These are phyloP conservation scores for Liasis olivaceus DNA, from an alignment of 2,797 vertebrate genomes.

Conservation along the genomic window DNA sequence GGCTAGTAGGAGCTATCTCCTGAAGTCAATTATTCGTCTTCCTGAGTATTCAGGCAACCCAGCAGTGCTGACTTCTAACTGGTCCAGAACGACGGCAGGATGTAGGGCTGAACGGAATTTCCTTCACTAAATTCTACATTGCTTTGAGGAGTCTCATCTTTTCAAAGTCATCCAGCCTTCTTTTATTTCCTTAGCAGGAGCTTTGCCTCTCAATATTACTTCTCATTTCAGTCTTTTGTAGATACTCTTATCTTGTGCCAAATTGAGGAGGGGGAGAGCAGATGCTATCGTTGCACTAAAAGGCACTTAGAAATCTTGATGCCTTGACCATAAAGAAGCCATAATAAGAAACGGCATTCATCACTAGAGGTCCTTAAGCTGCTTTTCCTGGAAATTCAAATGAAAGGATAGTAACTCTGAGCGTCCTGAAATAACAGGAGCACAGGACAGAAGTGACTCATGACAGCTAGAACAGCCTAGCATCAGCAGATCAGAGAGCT, in stretches of 20 bases:
- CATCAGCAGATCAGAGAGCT: not conserved
- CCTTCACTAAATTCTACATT: not conserved
- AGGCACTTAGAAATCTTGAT: not conserved
- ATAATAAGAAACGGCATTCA: not conserved
- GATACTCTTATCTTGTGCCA: not conserved
- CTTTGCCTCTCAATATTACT: not conserved
- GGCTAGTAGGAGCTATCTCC: not conserved
- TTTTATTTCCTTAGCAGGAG: not conserved
- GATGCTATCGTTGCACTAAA: not conserved
- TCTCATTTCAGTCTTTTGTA: not conserved
- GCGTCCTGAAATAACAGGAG: not conserved
- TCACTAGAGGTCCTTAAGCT: not conserved
- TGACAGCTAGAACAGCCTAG: not conserved
- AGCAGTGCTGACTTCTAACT: not conserved
- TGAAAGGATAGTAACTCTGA: not conserved
- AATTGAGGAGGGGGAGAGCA: not conserved
- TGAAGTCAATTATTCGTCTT: not conserved
- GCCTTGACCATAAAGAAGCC: not conserved
- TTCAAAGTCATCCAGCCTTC: not conserved
- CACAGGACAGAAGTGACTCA: not conserved
- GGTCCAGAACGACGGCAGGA: not conserved
- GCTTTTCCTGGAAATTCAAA: not conserved
- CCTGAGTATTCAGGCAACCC: not conserved
- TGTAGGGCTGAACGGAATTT: not conserved
- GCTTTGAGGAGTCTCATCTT: not conserved